phyloP scores from a whole-genome alignment of 2,888 invertebrate genomes.

The Slavum lentiscoides region DNA sequence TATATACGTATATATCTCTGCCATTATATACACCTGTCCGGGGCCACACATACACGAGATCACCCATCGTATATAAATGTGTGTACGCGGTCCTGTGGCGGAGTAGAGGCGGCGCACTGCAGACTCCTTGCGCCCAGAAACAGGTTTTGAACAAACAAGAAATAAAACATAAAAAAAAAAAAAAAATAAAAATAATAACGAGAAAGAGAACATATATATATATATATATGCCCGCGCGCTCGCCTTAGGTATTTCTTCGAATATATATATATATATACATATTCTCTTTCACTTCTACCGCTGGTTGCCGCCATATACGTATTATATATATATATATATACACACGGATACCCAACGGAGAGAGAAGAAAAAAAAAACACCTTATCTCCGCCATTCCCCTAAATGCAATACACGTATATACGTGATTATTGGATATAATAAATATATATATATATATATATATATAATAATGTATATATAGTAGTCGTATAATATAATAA shows the following conservation, averaged over 20 bases:
- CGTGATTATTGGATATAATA: slow-evolving; percentile 28
- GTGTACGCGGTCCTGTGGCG: slow-evolving; percentile 12
- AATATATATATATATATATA: slow-evolving; percentile 8
- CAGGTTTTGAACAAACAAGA: slow-evolving; percentile 53
- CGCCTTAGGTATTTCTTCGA: slow-evolving; percentile 40
- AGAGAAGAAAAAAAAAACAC: slow-evolving; percentile 19
- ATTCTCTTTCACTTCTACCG: slow-evolving; percentile 34
- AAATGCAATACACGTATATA: neutral
- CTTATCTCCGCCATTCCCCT: slow-evolving; percentile 39
- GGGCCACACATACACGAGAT: slow-evolving; percentile 32
- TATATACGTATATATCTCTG: neutral
- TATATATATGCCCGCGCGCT: slow-evolving; percentile 31
- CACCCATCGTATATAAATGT: neutral
- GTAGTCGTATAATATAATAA: slow-evolving; percentile 24
- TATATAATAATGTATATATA: neutral
- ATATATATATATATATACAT: no score
- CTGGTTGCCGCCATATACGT: neutral
- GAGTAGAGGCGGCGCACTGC: slow-evolving; percentile 3
- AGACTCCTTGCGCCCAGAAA: slow-evolving; percentile 44
- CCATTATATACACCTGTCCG: slow-evolving; percentile 40
- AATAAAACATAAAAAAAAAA: slow-evolving; percentile 48
- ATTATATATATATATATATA: no score
- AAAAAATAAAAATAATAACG: slow-evolving; percentile 45
- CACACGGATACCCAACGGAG: slow-evolving; percentile 13
- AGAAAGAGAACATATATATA: slow-evolving; percentile 51